Base-by-base conservation (phyloP, 1,140 invertebrate genomes). In the Physella acuta region DNA sequence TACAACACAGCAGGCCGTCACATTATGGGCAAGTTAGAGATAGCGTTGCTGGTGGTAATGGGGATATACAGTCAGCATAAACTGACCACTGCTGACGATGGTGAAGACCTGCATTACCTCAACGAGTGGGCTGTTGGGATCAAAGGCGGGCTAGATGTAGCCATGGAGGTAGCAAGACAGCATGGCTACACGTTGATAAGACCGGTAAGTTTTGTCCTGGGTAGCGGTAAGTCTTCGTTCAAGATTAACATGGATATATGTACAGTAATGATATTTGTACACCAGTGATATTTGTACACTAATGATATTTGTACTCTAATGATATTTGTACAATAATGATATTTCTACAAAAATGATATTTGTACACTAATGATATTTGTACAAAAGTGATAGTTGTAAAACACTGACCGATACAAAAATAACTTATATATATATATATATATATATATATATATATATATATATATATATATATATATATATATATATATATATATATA, bases 401-500 rank as follows among this genome's bases (percentile, higher is more conserved):
- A 49, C 44, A 49, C 44, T n/a, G 44, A 49, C 44, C 44, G 11
- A 49, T 49, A 14, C n/a, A n/a, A 14, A 49, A 49, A 14, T 49
- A 49, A 49, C 44, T 49, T 14, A 49, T 14, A 49, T 49, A 49
- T 49, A 49, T 11, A 49, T 56, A 8, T 56, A 11, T 17, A 8
- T 56, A 8, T 14, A 26, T 56, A 56, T 56, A 17, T 56, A 14
- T 17, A 26, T 56, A 56, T 56, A 26, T 56, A 26, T 56, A 14
- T 17, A 17, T 26, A 17, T 56, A 56, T 56, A 14, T 56, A 17
- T 56, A 14, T 56, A 56, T 26, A 17, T 56, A 56, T 17, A 56
- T 56, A 56, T 56, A 56, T 56, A 56, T 56, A 56, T 56, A 56
- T 56, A 56, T 56, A 56, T 56, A 56, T 56, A 56, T 56, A 56